Base-by-base conservation (phyloP, 2,888 invertebrate species). In the Panopea generosa region DNA sequence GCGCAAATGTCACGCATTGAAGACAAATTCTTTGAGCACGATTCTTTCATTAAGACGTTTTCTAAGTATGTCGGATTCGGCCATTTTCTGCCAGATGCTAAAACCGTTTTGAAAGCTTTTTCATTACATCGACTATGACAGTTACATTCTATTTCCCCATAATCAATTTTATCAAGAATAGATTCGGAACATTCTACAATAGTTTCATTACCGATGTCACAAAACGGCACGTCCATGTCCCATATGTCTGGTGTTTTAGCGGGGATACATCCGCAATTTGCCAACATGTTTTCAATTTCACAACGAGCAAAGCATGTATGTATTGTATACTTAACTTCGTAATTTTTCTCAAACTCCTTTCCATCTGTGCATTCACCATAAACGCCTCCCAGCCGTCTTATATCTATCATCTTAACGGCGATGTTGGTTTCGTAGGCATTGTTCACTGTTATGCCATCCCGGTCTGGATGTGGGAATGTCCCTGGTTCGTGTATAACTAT, bases 391-490 rank as follows among this genome's bases (percentile, higher is more conserved):
- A 63, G 40, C 26, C 63, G 40, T 9, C n/a, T 40, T 2, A 26
- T 18, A 14, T 18, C 33, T 11, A 59, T 18, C 57, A 57, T 20
- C 24, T 59, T 67, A 14, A 67, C 16, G 14, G 47, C 67, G n/a
- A 67, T 49, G 24, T 59, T 59, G 2, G 59, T 67, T 20, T 67
- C 67, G 18, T 22, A 49, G 9, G 29, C 67, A 3, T 57, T 49
- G 38, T 49, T 59, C 1, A 67, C 38, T 7, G 40, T 22, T 11
- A 67, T 22, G 6, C 67, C 47, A 9, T 67, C 57, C 16, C 45
- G n/a, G 9, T 49, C 50, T 0, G 67, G 67, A 11, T 49, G 24
- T 7, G 67, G 49, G 16, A 20, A 38, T 3, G 67, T 67, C 4
- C 40, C 53, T 14, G 24, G 16, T 33, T 60, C 43, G 20, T 68